These are phyloP conservation scores for Zoroaster sp. DNA, from an alignment of 53 echinoderm and acorn worm species.

Conservation along the genomic window DNA sequence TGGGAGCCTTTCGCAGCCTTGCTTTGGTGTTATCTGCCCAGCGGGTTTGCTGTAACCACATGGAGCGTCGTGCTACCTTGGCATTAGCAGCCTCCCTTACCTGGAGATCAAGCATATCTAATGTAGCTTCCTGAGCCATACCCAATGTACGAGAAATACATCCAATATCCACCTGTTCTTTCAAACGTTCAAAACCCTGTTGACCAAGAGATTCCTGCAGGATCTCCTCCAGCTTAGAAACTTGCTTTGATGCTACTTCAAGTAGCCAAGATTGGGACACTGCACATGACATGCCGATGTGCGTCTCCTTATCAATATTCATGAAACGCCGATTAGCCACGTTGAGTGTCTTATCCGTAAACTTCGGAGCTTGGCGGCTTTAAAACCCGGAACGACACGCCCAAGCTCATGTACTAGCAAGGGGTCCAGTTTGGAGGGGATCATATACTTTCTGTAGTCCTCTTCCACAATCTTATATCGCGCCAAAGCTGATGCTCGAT, in stretches of 20 bases:
- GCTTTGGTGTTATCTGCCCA: constrained; percentile 1
- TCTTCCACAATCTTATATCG: neutral
- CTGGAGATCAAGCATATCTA: constrained; percentile 12
- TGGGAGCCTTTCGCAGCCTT: neutral
- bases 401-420: neutral
- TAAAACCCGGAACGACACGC: neutral
- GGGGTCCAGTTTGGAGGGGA: neutral
- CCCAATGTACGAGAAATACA: neutral
- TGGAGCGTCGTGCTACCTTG: neutral
- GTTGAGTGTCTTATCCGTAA: neutral
- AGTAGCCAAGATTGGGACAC: constrained; percentile 8
- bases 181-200: neutral
- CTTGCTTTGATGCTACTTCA: neutral
- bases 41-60: constrained; percentile 17
- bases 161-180: neutral
- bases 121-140: constrained; percentile 9
- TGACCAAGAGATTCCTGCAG: neutral
- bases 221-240: neutral
- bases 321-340: neutral
- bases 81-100: constrained; percentile 2
- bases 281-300: constrained; percentile 11
- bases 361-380: neutral
- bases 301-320: neutral
- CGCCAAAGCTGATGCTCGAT: neutral
- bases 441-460: neutral